phyloP scores from a whole-genome alignment of 2,888 invertebrate species.

The Slavum lentiscoides region DNA sequence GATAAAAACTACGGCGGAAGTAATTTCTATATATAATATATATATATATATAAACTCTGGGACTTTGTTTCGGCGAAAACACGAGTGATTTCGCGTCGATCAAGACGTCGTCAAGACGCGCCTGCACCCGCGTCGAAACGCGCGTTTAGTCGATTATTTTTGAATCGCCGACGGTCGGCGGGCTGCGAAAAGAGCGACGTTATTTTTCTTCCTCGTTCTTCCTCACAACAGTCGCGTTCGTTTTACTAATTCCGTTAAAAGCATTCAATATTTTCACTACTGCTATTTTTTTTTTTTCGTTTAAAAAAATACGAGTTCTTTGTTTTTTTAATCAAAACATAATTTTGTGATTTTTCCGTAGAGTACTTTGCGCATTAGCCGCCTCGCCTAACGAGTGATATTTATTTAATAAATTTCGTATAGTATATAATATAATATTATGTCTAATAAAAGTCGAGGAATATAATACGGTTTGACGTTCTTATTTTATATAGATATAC shows the following conservation, averaged over 20 bases:
- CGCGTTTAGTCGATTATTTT: neutral
- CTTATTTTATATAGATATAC: neutral
- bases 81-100: neutral
- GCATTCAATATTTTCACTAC: constrained; percentile 1
- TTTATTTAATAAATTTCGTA: neutral
- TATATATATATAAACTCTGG: neutral
- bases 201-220: neutral
- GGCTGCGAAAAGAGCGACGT: too few relatives aligned
- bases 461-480: neutral
- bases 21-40: neutral
- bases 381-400: constrained; percentile 1
- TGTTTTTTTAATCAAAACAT: neutral
- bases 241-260: constrained; percentile 29
- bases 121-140: too few relatives aligned
- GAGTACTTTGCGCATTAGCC: neutral
- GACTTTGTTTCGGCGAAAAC: too few relatives aligned
- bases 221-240: too few relatives aligned
- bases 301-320: neutral
- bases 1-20: too few relatives aligned
- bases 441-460: neutral
- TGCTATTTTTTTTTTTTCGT: neutral
- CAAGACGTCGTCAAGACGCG: neutral
- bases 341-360: neutral
- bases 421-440: too few relatives aligned
- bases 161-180: too few relatives aligned